phyloP scores from a whole-genome alignment of 2,797 vertebrate species.

The Chaunax sp. region DNA sequence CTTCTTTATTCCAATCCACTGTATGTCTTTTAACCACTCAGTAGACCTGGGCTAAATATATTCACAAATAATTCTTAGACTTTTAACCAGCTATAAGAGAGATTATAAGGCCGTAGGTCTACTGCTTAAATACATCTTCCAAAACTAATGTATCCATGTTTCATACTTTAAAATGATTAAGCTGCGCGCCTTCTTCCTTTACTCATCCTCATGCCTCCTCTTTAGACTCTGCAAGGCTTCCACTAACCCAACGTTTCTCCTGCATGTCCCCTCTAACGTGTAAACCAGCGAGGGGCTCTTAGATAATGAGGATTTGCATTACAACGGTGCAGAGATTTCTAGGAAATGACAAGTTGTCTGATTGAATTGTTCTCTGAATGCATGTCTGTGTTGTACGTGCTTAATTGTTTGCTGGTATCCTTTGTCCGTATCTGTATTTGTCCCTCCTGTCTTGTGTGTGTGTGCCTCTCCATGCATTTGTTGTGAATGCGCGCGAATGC shows the following conservation, averaged over 20 bases:
- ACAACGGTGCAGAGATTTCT: slow-evolving; percentile 25
- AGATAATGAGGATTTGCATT: slow-evolving; percentile 42
- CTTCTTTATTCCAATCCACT: background rate
- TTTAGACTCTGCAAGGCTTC: slow-evolving; percentile 36
- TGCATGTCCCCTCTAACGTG: slow-evolving; percentile 66
- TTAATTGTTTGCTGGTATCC: slow-evolving; percentile 70
- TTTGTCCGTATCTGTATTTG: slow-evolving; percentile 62
- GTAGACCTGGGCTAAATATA: slow-evolving; percentile 24
- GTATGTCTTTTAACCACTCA: slow-evolving; percentile 5
- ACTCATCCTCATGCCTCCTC: slow-evolving; percentile 3
- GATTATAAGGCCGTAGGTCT: slow-evolving; percentile 20
- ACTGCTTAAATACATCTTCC: background rate
- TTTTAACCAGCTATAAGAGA: slow-evolving; percentile 1
- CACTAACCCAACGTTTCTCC: slow-evolving; percentile 39
- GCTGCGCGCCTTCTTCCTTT: background rate
- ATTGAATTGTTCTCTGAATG: slow-evolving; percentile 70
- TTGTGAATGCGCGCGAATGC: slow-evolving; percentile 46
- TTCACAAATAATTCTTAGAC: background rate
- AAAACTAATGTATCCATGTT: background rate
- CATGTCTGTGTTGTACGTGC: slow-evolving; percentile 71
- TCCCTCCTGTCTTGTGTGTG: slow-evolving; percentile 42
- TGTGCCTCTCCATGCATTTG: slow-evolving; percentile 31
- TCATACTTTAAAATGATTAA: slow-evolving; percentile 7
- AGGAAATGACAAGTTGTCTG: slow-evolving; percentile 51
- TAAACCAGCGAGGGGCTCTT: slow-evolving; percentile 72